phyloP scores from a whole-genome alignment of 2,888 invertebrate species.

The Drosophila incognita region DNA sequence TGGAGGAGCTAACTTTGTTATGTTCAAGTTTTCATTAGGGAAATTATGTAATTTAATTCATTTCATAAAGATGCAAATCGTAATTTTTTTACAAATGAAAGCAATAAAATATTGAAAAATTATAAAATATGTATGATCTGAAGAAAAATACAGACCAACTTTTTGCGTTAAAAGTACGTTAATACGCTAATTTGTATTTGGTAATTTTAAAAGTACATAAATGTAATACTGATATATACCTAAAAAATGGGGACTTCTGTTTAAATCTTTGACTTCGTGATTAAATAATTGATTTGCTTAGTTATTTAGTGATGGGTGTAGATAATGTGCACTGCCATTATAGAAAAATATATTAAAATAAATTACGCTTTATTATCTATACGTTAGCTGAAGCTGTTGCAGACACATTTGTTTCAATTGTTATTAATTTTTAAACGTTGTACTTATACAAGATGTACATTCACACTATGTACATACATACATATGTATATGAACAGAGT shows the following conservation, averaged over 20 bases:
- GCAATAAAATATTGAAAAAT: not conserved
- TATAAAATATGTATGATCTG: no score
- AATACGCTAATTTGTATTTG: not conserved
- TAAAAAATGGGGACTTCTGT: not conserved
- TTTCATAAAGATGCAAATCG: not conserved
- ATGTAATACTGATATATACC: not conserved
- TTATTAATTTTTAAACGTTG: conserved; percentile 33
- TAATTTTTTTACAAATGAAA: not conserved
- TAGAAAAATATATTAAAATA: not conserved
- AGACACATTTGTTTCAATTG: conserved; percentile 33
- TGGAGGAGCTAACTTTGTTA: not conserved
- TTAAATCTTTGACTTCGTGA: not conserved
- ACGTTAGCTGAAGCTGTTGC: conserved; percentile 10
- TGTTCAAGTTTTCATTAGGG: not conserved
- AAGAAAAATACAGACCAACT: not conserved
- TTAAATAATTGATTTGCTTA: not conserved
- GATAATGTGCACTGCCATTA: conserved; percentile 18
- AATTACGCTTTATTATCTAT: conserved; percentile 35
- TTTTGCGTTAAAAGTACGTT: not conserved
- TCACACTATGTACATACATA: not conserved
- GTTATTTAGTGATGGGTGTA: conserved; percentile 8
- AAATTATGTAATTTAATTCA: not conserved
- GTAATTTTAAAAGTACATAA: not conserved
- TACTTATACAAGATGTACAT: conserved; percentile 32
- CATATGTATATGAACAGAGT: conserved; percentile 7